Percentiles rank a stretch among this genome's conserved stretches.
Conservation (phyloP, 2,888 invertebrate genomes). For the Pocota personata region DNA sequence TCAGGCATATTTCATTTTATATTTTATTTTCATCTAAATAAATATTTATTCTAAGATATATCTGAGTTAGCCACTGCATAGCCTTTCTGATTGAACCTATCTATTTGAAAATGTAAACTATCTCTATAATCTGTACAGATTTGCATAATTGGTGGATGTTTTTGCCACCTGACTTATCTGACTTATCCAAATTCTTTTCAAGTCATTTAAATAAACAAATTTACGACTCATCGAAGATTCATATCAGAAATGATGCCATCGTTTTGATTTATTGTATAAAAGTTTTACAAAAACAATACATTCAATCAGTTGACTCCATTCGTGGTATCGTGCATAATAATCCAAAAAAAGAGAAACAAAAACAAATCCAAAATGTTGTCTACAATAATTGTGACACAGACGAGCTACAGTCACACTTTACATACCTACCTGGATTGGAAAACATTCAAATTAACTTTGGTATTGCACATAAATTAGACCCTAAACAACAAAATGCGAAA, state of each 20-base stretch:
- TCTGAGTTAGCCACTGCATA: neutral
- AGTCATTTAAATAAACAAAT: slow-evolving; percentile 4
- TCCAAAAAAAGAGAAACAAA: slow-evolving; percentile 25
- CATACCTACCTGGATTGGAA: slow-evolving; percentile 34
- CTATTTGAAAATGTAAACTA: slow-evolving; percentile 36
- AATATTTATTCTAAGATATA: neutral
- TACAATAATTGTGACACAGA: slow-evolving; percentile 28
- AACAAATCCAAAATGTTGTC: slow-evolving; percentile 7
- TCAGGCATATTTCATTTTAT: neutral
- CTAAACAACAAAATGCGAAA: slow-evolving; percentile 47
- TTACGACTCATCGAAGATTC: slow-evolving; percentile 9
- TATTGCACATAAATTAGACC: slow-evolving; percentile 68
- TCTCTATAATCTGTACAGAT: slow-evolving; percentile 15
- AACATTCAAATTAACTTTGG: slow-evolving; percentile 56
- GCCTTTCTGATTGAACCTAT: neutral
- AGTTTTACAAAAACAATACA: slow-evolving; percentile 15
- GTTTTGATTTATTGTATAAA: slow-evolving; percentile 37
- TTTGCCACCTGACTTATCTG: neutral
- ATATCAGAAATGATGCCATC: slow-evolving; percentile 1
- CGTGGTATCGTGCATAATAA: slow-evolving; percentile 22
- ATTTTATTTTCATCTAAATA: neutral
- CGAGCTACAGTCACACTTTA: slow-evolving; percentile 19
- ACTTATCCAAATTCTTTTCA: neutral
- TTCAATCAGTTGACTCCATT: slow-evolving; percentile 4
- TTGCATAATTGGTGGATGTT: neutral